Evolutionary conservation across 2,888 invertebrate genomes (phyloP).

Genomic region (Rugalucina vietnamica): DNA sequence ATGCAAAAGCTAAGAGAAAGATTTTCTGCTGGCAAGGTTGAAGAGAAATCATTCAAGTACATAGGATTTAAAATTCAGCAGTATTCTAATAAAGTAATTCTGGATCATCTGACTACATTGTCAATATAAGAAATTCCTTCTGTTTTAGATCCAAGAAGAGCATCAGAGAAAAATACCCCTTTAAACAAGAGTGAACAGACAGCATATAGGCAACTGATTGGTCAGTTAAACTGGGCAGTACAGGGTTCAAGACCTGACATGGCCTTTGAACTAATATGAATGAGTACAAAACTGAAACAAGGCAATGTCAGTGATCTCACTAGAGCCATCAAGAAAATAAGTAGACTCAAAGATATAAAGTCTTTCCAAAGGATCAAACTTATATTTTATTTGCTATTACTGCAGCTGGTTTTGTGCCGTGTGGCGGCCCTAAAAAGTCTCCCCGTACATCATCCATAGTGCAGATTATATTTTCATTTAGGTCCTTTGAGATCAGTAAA

Average conservation of each 20-base stretch:
- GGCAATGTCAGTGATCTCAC: constrained; percentile 25
- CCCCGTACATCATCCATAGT: too few species aligned
- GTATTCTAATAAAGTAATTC: not conserved
- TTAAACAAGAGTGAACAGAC: constrained; percentile 24
- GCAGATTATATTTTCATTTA: too few species aligned
- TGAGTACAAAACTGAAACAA: constrained; percentile 40
- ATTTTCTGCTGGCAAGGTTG: not conserved
- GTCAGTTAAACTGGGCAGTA: constrained; percentile 49
- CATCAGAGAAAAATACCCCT: not conserved
- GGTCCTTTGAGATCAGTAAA: too few species aligned
- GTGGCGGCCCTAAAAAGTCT: too few species aligned
- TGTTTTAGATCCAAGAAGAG: not conserved
- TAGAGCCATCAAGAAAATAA: constrained; percentile 26
- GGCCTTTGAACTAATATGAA: constrained; percentile 45
- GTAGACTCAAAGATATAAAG: constrained; percentile 28
- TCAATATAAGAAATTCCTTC: not conserved
- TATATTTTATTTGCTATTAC: too few species aligned
- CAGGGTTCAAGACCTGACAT: constrained; percentile 45
- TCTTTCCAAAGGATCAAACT: too few species aligned
- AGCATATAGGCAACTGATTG: constrained; percentile 4
- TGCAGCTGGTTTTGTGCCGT: too few species aligned
- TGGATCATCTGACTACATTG: not conserved
- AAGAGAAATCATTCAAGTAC: not conserved
- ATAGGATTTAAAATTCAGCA: not conserved
- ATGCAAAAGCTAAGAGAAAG: not conserved